Base-by-base conservation (phyloP, 2,888 invertebrate genomes). In the Hyalella azteca region DNA sequence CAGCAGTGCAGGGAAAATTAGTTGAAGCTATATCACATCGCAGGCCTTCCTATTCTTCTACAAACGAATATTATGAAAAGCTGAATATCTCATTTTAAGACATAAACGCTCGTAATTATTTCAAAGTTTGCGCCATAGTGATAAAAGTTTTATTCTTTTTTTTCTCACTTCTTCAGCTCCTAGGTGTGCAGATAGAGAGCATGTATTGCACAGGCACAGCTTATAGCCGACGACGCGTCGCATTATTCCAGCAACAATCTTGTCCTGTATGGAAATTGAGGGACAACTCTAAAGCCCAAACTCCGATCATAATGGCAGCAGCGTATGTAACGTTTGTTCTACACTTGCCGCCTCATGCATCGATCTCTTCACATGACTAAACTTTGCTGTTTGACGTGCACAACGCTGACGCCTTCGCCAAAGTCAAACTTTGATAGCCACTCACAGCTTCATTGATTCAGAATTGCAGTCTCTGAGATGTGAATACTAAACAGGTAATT, bases 401-500 rank as follows among this genome's bases (percentile, higher is more conserved):
- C 54, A 54, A 29, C 54, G 26, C 54, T 26, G 54, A 22, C 54
- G 29, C 54, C 26, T 54, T 54, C 29, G 54, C 26, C 26, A 54
- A 54, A 54, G 26, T 29, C 54, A 54, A 54, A 54, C 54, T 54
- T 54, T 54, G 54, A 54, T 54, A 54, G 54, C 54, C 54, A 26
- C 54, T 54, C 54, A 13, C 54, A 26, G 54, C 54, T 54, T 54
- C 54, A 54, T 54, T 26, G 54, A 54, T 54, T 54, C 54, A 54
- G 54, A 54, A 54, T 26, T 29, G 54, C 54, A 26, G 54, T 54
- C 54, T 54, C 29, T 54, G 54, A 22, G 54, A 54, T 54, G 26
- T 54, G 54, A 54, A 54, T 54, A 54, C 54, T 54, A 54, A 54
- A 54, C 54, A 54, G 54, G 54, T 54, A 22, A 54, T 54, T 54